phyloP scores from a whole-genome alignment of 2,797 vertebrate species.

The Sternarchorhynchus goeldii region DNA sequence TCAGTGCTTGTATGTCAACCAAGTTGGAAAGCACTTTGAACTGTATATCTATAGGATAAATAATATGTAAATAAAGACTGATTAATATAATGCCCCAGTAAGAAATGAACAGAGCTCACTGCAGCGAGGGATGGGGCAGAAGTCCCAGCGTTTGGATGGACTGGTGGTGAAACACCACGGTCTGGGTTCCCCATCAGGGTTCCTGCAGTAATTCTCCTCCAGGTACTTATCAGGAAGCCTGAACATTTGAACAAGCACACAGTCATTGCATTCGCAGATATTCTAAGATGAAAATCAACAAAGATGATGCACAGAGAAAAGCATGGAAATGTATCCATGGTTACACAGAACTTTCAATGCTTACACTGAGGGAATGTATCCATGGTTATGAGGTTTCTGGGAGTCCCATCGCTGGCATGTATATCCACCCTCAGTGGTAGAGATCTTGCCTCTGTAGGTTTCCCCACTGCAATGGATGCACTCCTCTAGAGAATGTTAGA shows the following conservation, averaged over 20 bases:
- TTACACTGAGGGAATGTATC: conserved; percentile 87
- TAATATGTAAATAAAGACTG: neutral
- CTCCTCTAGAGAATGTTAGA: conserved; percentile 74
- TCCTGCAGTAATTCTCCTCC: conserved; percentile 92
- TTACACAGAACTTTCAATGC: conserved; percentile 53
- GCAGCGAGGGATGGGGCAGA: conserved; percentile 85
- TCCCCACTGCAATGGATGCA: conserved; percentile 94
- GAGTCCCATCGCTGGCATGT: conserved; percentile 88
- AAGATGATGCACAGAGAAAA: neutral
- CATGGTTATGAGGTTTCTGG: conserved; percentile 87
- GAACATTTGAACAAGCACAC: conserved; percentile 2
- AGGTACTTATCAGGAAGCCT: conserved; percentile 92
- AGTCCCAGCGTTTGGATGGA: conserved; percentile 85
- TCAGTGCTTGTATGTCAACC: too few relatives aligned
- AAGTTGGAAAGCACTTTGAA: too few relatives aligned
- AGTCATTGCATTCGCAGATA: neutral
- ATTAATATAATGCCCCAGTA: neutral
- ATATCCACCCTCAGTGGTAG: conserved; percentile 77
- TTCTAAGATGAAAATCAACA: neutral
- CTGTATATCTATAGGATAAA: too few relatives aligned
- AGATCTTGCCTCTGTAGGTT: conserved; percentile 83
- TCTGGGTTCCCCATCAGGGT: conserved; percentile 88
- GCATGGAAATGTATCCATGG: conserved; percentile 84
- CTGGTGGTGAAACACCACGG: conserved; percentile 94
- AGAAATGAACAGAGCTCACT: conserved; percentile 67